Evolutionary conservation across 2,888 invertebrate species (phyloP), one percentile per base, ranked within the genome.

Genomic region (Cremastinae sp.): DNA sequence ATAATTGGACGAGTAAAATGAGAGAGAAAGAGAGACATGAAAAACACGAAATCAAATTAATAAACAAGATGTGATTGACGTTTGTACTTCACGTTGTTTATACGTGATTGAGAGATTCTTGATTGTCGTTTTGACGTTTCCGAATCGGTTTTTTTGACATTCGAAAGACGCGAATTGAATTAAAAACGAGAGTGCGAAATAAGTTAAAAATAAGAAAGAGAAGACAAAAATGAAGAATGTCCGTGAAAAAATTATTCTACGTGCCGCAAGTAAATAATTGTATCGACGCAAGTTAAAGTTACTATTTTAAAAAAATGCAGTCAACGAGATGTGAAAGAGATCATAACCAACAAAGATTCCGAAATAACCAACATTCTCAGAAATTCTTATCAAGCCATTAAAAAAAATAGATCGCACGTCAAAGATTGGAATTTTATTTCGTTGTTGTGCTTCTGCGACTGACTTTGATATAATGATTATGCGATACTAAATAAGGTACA

Each of bases 231-330:
- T 8, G 37, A 59, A 28, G 28, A 3, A 5, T 3, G 51, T 12
- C 45, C 45, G 16, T 28, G 3, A 47, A 18, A 16, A 41, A 43
- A 43, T 14, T 16, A 62, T 62, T 28, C 53, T 18, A 70, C 53
- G 47, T 37, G 53, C 53, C 62, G 37, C 47, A 56, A 58, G 72
- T 62, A 45, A 68, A 73, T 75, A 65, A 49, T 53, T 62, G 16
- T 69, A 58, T 73, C 53, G 64, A 56, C 64, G 65, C 73, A 59
- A 78, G 61, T 76, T 76, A 64, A 35, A 75, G 45, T 78, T 66
- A 73, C 64, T 61, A 59, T 28, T 28, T 28, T 28, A 64, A 16
- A n/a, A 1, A 62, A 49, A 35, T 39, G 35, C 68, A 37, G 55
- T 14, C 58, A 43, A 18, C 43, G 47, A 53, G 59, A 53, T 37